A percentile compares a stretch with the other conserved stretches of the same genome.
These are phyloP conservation scores for Apis dorsata DNA, from an alignment of 1,140 invertebrate genomes.

Conservation along the genomic window DNA sequence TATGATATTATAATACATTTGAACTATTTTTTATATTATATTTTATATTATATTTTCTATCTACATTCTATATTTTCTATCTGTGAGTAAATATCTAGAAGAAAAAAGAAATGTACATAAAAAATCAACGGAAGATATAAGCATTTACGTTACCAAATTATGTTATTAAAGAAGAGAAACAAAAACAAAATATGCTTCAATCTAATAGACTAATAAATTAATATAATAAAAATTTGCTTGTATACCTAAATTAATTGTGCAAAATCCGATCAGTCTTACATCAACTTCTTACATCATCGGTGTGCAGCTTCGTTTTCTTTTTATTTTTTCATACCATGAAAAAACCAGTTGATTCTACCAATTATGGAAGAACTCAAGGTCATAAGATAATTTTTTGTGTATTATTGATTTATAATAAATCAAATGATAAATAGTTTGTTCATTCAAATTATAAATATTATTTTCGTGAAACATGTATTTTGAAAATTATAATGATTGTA, in stretches of 20 bases:
- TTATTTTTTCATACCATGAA: slow-evolving; percentile 31
- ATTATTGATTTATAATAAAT: slow-evolving; percentile 22
- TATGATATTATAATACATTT: not conserved
- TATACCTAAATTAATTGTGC: not conserved
- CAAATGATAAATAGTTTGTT: slow-evolving; percentile 5
- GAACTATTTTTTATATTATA: not conserved
- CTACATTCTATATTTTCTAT: too few relatives aligned
- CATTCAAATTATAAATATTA: not conserved
- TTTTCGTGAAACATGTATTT: not conserved
- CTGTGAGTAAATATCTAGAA: too few relatives aligned
- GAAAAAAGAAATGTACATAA: not conserved
- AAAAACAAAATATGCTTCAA: not conserved
- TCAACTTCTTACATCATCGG: slow-evolving; percentile 21
- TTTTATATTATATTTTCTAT: too few relatives aligned
- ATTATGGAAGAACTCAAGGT: slow-evolving; percentile 54
- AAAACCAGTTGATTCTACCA: slow-evolving; percentile 56
- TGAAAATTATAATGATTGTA: accelerated
- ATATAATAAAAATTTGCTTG: not conserved
- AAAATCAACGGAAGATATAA: not conserved
- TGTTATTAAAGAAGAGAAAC: not conserved
- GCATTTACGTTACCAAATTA: not conserved
- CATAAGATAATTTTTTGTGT: slow-evolving; percentile 9
- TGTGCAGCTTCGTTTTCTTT: slow-evolving; percentile 21
- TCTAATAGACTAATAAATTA: not conserved
- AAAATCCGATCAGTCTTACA: slow-evolving; percentile 32